phyloP scores from a whole-genome alignment of 2,797 vertebrate species.

The Taeniopygia guttata region DNA sequence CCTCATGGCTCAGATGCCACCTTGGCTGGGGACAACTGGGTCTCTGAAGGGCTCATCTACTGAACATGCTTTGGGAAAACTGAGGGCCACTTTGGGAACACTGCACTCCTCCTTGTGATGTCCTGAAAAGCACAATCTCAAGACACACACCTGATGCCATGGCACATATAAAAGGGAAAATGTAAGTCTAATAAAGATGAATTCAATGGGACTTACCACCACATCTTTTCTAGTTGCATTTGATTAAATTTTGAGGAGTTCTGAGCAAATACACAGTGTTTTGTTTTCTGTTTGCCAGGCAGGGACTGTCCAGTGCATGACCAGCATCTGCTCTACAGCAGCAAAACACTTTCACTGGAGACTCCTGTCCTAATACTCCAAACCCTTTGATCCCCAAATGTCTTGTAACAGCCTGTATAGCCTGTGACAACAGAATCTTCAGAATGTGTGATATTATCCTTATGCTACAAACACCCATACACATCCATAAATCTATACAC shows the following conservation, averaged over 20 bases:
- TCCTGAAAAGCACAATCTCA: background rate
- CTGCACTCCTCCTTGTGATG: background rate
- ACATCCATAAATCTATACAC: background rate
- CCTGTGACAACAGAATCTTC: background rate
- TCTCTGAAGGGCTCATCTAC: background rate
- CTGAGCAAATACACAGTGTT: background rate
- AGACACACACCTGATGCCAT: background rate
- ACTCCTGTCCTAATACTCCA: background rate
- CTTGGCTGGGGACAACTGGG: background rate
- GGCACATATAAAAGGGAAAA: background rate
- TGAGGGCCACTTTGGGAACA: background rate
- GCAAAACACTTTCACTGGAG: background rate
- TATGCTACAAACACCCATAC: background rate
- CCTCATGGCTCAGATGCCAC: background rate
- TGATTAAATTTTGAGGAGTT: background rate
- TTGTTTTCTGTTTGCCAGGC: background rate
- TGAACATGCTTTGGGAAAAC: background rate
- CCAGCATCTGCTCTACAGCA: background rate
- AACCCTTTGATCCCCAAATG: background rate
- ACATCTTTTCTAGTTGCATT: background rate
- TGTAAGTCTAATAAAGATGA: background rate
- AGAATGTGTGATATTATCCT: background rate
- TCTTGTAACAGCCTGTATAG: background rate
- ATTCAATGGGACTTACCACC: background rate
- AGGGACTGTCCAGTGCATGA: background rate